Base-by-base conservation (phyloP, 2,797 vertebrate genomes). In the Coregonus suidteri region DNA sequence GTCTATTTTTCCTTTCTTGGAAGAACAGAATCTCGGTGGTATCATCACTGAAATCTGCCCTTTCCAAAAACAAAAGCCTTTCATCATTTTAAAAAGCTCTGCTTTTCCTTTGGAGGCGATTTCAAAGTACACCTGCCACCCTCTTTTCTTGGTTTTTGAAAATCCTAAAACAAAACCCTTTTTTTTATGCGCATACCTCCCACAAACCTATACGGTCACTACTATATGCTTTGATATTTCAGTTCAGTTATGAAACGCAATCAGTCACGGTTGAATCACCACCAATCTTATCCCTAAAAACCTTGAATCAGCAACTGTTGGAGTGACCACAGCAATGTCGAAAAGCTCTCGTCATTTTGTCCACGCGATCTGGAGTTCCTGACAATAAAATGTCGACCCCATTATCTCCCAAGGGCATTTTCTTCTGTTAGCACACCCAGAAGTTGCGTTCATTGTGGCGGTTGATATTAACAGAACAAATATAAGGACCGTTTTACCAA, bases 81-180 rank as follows among this genome's bases (percentile, higher is more conserved):
- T 78, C 90, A 72, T 80, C 73, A 52, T 80, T 76, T 80, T 72
- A 79, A 47, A 90, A 81, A 86, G 78, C 47, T 77, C 76, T 71
- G 34, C 81, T 20, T 9, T 64, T 78, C 78, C 77, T 88, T 89
- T 82, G 76, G 88, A 88, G 85, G 84, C 25, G 71, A 83, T 86
- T 90, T 89, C 78, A 90, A 88, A 92, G 83, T 77, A 79, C 80
- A 88, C 86, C 87, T 87, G 87, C 81, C 79, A 37, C 75, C 72
- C 78, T 71, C 75, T 54, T 37, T 47, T 6, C 6, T 34, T 35
- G 16, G n/a, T 69, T 41, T 72, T 81, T 81, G 67, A 77, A 7
- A 86, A 89, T 84, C 79, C 74, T 80, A 82, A 85, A 83, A 86
- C 75, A 62, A 30, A 47, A 47, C 41, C 74, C 80, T 65, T 54